Base-by-base conservation (phyloP, 2,888 invertebrate genomes). In the Drosophila greeni region DNA sequence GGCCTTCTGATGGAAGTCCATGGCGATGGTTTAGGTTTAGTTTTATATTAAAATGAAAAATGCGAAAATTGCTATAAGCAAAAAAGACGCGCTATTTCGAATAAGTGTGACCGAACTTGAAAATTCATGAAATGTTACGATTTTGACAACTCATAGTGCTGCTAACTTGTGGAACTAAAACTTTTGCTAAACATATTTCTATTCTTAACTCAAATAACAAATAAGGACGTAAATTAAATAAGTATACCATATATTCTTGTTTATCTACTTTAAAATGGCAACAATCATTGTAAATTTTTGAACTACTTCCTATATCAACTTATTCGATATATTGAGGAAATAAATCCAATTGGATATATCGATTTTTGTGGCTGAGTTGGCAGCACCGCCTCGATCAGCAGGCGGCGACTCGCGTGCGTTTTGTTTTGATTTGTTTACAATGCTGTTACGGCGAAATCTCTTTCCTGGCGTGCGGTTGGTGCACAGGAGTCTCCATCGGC, bases 1-100 rank as follows among this genome's bases (percentile, higher is more conserved):
- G 2, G 72, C 45, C 29, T 36, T 67, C 2, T 67, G 64, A n/a
- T 56, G 33, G 0, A 75, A 77, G 23, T 82, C 75, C 83, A 80
- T 82, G 9, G 8, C 20, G 20, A 14, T 5, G 18, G 8, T 14
- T 20, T n/a, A 9, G 18, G 8, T 14, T 20, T n/a, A 2, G 14
- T 2, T 24, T 47, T 3, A 18, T 18, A 45, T 2, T 14, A 31
- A 47, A 14, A 31, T 8, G 11, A 3, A 26, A 26, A 14, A 20
- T 20, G 31, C 9, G 5, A 29, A 43, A 16, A 12, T 1, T 14
- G 5, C 5, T 31, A 31, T 5, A 47, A 47, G 31, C 45, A 9
- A 31, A 47, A 18, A 47, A 47, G 29, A 47, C 45, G 45, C 45
- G 45, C 45, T 18, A 31, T 47, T 31, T 9, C 2, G 31, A 18